phyloP scores from a whole-genome alignment of 2,113 vertebrate species.

The Ceyx melanurus region DNA sequence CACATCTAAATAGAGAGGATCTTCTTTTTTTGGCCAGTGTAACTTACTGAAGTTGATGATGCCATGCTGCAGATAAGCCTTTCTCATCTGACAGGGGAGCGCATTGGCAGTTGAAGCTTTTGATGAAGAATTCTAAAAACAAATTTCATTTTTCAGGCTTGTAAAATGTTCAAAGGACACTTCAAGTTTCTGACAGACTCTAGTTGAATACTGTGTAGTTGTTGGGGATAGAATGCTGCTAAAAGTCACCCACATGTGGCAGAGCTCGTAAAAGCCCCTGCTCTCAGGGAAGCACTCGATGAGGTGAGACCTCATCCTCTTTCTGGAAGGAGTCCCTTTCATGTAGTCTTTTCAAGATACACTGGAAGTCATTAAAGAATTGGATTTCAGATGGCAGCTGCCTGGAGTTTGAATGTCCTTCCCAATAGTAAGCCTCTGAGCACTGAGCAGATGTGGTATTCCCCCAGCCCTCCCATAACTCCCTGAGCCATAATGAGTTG shows the following conservation, averaged over 20 bases:
- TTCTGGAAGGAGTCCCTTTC: not conserved
- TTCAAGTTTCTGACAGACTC: not conserved
- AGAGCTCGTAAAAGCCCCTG: not conserved
- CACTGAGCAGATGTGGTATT: not conserved
- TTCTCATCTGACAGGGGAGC: not conserved
- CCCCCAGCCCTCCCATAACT: fast-evolving
- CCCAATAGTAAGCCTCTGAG: fast-evolving
- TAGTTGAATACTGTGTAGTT: too few relatives aligned
- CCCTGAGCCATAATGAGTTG: fast-evolving
- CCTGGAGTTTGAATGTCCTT: not conserved
- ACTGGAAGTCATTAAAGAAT: not conserved
- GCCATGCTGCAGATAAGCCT: not conserved
- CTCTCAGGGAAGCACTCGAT: not conserved
- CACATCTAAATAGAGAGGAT: not conserved
- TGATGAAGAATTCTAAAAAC: not conserved
- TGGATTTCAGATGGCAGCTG: not conserved
- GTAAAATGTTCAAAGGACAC: fast-evolving
- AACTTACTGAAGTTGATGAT: not conserved
- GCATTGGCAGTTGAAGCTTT: not conserved
- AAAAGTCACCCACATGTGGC: fast-evolving
- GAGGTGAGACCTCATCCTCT: not conserved
- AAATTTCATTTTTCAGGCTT: not conserved
- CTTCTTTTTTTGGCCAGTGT: not conserved
- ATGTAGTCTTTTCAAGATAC: not conserved
- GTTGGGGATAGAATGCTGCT: not conserved